Percentiles rank a stretch among this genome's conserved stretches.
phyloP scores from a whole-genome alignment of 2,888 invertebrate species.

The Heliconius sara region DNA sequence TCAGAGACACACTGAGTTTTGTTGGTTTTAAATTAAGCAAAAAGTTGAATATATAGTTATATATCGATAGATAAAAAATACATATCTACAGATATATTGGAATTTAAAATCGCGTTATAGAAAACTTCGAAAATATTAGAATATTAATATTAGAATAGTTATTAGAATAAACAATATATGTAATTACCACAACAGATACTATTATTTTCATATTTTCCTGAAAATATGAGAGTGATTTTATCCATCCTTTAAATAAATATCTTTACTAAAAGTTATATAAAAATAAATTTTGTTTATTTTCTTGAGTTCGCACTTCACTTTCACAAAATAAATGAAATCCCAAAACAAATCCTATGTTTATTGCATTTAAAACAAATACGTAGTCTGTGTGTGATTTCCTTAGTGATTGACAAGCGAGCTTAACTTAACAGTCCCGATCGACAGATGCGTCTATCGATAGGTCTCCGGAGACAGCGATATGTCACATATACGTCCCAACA shows the following conservation, averaged over 20 bases:
- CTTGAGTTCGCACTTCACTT: neutral
- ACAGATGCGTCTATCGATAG: neutral
- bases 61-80: neutral
- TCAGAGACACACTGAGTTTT: conserved; percentile 35
- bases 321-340: neutral
- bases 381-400: neutral
- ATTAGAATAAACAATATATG: neutral
- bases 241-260: no score
- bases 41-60: neutral
- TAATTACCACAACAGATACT: no score
- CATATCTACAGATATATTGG: neutral
- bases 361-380: neutral
- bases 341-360: neutral
- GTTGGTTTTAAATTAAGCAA: neutral
- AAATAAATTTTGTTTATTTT: no score
- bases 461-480: neutral
- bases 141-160: no score
- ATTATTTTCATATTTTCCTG: no score
- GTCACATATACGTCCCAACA: neutral
- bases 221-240: no score
- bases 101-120: neutral
- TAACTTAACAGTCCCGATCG: neutral
- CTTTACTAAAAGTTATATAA: no score
- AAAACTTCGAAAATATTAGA: no score
- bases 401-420: neutral